Percentiles rank a stretch among this genome's conserved stretches.
phyloP scores from a whole-genome alignment of 1,140 invertebrate species.

The Neodiprion lecontei region DNA sequence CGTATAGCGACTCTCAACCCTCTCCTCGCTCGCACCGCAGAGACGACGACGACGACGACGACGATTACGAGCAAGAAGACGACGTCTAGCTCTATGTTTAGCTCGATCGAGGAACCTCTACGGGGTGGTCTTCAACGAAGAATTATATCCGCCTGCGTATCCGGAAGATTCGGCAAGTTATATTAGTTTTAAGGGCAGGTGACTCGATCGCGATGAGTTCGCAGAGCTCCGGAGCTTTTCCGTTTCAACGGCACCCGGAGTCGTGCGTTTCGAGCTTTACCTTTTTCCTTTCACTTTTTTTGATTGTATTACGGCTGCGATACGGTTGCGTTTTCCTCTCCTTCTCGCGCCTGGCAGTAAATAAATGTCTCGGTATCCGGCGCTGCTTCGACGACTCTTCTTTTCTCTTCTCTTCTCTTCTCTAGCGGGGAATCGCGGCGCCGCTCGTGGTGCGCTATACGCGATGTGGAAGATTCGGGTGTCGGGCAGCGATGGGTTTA shows the following conservation, averaged over 20 bases:
- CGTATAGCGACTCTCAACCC: no score
- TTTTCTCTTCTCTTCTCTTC: conserved; percentile 25
- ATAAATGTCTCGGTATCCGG: conserved; percentile 4
- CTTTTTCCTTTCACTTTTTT: no score
- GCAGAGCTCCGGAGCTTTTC: no score
- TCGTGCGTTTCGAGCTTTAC: no score
- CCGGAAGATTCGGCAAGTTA: no score
- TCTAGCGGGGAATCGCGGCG: conserved; percentile 21
- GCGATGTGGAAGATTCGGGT: conserved; percentile 2
- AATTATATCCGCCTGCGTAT: not conserved
- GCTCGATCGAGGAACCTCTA: not conserved
- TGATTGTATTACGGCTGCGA: no score
- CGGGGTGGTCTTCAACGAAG: not conserved
- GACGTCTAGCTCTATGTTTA: not conserved
- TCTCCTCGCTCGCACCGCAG: not conserved
- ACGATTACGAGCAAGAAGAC: not conserved
- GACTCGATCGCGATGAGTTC: no score
- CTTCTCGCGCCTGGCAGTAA: conserved; percentile 1
- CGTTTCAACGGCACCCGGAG: no score
- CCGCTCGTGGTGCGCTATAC: conserved; percentile 10
- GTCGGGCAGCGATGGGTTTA: not conserved
- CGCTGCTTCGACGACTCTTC: conserved; percentile 11
- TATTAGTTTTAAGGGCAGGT: no score
- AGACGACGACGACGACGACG: not conserved
- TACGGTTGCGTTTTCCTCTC: not conserved